phyloP scores from a whole-genome alignment of 2,888 invertebrate species.

The Melinaea menophilus region DNA sequence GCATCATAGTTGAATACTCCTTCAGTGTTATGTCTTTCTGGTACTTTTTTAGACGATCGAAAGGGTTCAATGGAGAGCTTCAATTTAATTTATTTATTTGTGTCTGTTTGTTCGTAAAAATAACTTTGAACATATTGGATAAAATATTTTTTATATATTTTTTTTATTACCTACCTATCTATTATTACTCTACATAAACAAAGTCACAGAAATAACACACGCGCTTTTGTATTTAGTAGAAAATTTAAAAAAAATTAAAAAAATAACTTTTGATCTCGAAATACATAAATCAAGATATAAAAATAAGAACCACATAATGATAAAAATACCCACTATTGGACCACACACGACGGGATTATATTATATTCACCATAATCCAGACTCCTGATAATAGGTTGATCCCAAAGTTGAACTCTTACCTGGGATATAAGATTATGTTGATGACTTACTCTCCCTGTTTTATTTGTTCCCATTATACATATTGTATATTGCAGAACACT shows the following conservation, averaged over 20 bases:
- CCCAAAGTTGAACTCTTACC: conserved; percentile 21
- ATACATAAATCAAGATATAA: too few species aligned
- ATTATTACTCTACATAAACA: too few species aligned
- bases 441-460: not conserved
- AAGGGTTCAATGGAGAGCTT: conserved; percentile 1
- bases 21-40: conserved; percentile 25
- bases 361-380: conserved; percentile 55
- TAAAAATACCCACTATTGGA: not conserved
- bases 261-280: too few species aligned
- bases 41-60: conserved; percentile 19
- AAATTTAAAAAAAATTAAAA: too few species aligned
- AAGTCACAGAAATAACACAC: too few species aligned
- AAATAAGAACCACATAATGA: too few species aligned
- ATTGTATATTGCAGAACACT: too few species aligned
- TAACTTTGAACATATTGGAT: too few species aligned
- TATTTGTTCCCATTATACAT: not conserved
- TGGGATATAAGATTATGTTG: conserved; percentile 21
- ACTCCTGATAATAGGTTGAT: not conserved
- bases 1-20: conserved; percentile 30
- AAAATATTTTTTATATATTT: too few species aligned
- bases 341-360: conserved; percentile 48
- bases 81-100: not conserved
- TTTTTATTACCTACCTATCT: too few species aligned
- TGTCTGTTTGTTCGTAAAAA: too few species aligned
- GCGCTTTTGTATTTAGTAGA: too few species aligned